phyloP scores from a whole-genome alignment of 1,140 invertebrate genomes.

The Sesamia nonagrioides region DNA sequence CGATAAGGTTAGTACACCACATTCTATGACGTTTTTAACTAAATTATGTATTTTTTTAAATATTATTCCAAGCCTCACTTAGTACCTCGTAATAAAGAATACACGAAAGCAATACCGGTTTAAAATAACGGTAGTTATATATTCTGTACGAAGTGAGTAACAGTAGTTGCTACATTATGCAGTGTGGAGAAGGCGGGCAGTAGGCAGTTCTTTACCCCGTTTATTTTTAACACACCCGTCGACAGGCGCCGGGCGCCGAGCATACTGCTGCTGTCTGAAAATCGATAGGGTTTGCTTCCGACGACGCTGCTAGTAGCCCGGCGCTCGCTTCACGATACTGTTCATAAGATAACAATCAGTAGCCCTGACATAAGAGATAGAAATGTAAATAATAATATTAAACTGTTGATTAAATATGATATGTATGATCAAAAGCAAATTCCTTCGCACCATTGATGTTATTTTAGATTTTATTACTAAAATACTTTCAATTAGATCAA shows the following conservation, averaged over 20 bases:
- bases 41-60: not conserved
- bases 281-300: slow-evolving; percentile 56
- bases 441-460: not conserved
- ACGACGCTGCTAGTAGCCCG: not conserved
- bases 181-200: slow-evolving; percentile 23
- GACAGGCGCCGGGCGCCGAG: slow-evolving; percentile 31
- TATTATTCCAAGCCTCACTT: not conserved
- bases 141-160: not conserved
- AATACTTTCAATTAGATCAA: slow-evolving; percentile 13
- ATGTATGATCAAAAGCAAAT: too few relatives aligned
- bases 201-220: slow-evolving; percentile 31
- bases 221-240: slow-evolving; percentile 58
- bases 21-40: not conserved
- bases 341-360: slow-evolving; percentile 5
- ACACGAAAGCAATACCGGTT: slow-evolving; percentile 13
- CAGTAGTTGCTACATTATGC: slow-evolving; percentile 36
- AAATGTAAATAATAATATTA: not conserved
- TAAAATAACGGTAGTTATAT: slow-evolving; percentile 18
- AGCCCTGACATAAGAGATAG: not conserved
- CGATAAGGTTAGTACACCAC: slow-evolving; percentile 87
- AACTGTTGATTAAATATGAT: not conserved
- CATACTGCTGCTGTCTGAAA: slow-evolving; percentile 49
- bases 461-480: not conserved
- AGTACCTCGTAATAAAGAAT: not conserved
- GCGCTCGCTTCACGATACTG: slow-evolving; percentile 10